phyloP scores from a whole-genome alignment of 1,140 invertebrate genomes.

The Metopolophium dirhodum region DNA sequence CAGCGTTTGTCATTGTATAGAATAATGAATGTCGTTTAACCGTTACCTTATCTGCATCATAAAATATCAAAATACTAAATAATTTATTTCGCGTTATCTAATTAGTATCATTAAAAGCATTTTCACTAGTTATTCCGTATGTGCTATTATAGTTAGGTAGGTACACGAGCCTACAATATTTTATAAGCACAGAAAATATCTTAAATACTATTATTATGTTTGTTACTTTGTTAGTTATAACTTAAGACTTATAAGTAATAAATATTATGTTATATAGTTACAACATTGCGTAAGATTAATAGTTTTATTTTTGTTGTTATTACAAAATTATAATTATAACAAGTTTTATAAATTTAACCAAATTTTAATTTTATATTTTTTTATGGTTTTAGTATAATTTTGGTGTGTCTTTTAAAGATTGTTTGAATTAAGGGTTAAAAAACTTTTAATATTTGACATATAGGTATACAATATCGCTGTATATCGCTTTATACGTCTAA shows the following conservation, averaged over 20 bases:
- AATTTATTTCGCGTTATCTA: neutral
- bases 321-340: neutral
- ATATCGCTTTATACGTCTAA: no score
- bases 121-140: neutral
- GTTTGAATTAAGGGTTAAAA: neutral
- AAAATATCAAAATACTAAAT: conserved; percentile 29
- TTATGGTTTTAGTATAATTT: neutral
- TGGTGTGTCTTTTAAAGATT: neutral
- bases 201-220: no score
- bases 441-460: neutral
- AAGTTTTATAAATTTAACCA: neutral
- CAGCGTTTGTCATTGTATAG: neutral
- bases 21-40: conserved; percentile 7
- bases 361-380: neutral
- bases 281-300: neutral
- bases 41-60: conserved; percentile 9
- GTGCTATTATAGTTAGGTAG: neutral
- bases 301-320: neutral
- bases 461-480: neutral
- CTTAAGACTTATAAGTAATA: no score
- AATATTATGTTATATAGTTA: neutral
- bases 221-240: neutral
- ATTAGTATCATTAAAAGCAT: conserved; percentile 17
- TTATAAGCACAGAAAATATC: neutral
- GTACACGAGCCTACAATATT: neutral